Evolutionary conservation across 1,140 invertebrate genomes (phyloP), one percentile per base, ranked within the genome.

Genomic region (Periplaneta americana): DNA sequence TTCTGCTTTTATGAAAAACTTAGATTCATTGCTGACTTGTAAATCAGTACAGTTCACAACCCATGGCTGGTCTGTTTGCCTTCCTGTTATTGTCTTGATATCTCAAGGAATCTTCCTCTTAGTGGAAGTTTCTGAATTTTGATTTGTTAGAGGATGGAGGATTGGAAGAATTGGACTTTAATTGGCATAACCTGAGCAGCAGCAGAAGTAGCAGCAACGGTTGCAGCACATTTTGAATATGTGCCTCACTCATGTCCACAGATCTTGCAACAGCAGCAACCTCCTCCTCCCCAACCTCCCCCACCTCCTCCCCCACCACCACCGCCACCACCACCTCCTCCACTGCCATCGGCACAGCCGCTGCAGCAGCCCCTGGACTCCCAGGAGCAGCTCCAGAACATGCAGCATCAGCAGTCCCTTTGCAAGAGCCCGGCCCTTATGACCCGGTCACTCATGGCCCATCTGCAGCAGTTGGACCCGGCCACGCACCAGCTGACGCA

Each of bases 181-280:
- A n/a, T n/a, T n/a, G n/a, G n/a, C n/a, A n/a, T n/a, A n/a, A n/a
- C n/a, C n/a, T n/a, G n/a, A n/a, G n/a, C n/a, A n/a, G n/a, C 48
- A 57, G 48, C 48, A 57, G 48, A n/a, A 17, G 2, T n/a, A 57
- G 48, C 48, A 57, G 48, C 48, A 2, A n/a, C 17, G 2, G 2
- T n/a, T 18, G 4, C 48, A 57, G 48, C 48, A 57, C 2, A n/a
- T 4, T 57, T n/a, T 18, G 4, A 17, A 57, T 1, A 17, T 18
- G 4, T 17, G 2, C 1, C 48, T 18, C 17, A 17, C 17, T 11
- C 39, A 57, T 11, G 13, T 33, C 75, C 18, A 74, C 48, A 88
- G 75, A 89, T 89, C 77, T 88, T 90, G 76, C 88, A 88, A 84
- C 87, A 89, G 82, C 88, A 86, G 82, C 89, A 88, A 84, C 88